These are phyloP conservation scores for Drosophila oshimai DNA, from an alignment of 1,140 invertebrate species.

Conservation along the genomic window DNA sequence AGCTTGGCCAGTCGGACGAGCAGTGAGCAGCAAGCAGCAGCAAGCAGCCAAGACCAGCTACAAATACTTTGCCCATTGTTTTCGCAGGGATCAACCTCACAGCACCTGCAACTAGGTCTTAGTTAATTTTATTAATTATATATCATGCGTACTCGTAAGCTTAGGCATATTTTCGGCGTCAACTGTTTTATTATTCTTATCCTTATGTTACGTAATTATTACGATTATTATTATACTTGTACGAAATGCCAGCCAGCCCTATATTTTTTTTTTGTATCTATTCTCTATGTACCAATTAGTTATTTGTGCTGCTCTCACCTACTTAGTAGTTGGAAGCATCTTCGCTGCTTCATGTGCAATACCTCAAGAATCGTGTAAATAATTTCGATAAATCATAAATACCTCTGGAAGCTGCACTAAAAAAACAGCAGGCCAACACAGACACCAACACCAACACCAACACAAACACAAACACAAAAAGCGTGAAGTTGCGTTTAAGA, in stretches of 20 bases:
- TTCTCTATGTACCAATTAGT: constrained; percentile 31
- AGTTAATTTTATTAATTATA: constrained; percentile 29
- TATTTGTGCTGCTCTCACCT: constrained; percentile 53
- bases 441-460: background rate
- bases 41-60: constrained; percentile 61
- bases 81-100: constrained; percentile 2
- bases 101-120: constrained; percentile 1
- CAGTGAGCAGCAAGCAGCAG: background rate
- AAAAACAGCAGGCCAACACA: constrained; percentile 2
- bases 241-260: too few species aligned
- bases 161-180: constrained; percentile 39
- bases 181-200: constrained; percentile 40
- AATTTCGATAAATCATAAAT: constrained; percentile 49
- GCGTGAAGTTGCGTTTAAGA: constrained; percentile 40
- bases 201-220: constrained; percentile 15
- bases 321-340: constrained; percentile 65
- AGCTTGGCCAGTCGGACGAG: background rate
- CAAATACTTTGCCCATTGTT: constrained; percentile 65
- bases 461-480: background rate
- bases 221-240: constrained; percentile 11
- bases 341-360: constrained; percentile 72
- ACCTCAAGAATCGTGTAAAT: constrained; percentile 63
- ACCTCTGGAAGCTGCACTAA: constrained; percentile 41
- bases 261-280: constrained; percentile 26
- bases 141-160: constrained; percentile 10